Evolutionary conservation across 1,140 invertebrate genomes (phyloP), one percentile per base, ranked within the genome.

Genomic region (Drosophila micromelanica): DNA sequence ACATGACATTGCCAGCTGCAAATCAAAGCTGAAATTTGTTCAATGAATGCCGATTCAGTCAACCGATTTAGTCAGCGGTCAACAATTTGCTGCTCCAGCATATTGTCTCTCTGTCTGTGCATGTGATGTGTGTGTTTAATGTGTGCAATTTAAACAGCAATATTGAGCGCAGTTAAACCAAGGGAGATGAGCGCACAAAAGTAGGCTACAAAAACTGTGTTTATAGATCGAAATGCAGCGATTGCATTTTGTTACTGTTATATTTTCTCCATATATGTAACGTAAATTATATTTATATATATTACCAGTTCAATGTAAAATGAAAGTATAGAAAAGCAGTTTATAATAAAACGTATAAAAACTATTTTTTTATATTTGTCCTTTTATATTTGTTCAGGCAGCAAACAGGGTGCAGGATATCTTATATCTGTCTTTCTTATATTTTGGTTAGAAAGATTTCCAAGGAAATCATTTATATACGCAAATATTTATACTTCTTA

Each of bases 21-120:
- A 87, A 86, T 86, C 68, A 78, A 78, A 72, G 67, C 61, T 60
- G 43, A 43, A 49, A 62, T 62, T 43, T 65, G 56, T 68, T 71
- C 56, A 61, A 73, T 69, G 57, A 17, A 55, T 56, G 45, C 17
- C 42, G 42, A 68, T 68, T 54, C 52, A 59, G 12, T 52, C 48
- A 73, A 54, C 48, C 52, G 46, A 49, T 69, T 61, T 49, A 49
- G 40, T 43, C 42, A 23, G 65, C 15, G 64, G 71, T 62, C 65
- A 73, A 69, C 57, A 57, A 65, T 57, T 23, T 64, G 40, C 49
- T 15, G 17, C 27, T 32, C 51, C 45, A 64, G 38, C 45, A 57
- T 46, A 48, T 5, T 37, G 38, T 45, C 46, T 49, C 30, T 13
- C 3, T 40, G 13, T 49, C 30, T 13, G 7, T 40, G 13, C 1